Percentiles rank a stretch among this genome's conserved stretches.
phyloP scores from a whole-genome alignment of 2,888 invertebrate genomes.

The Chymomyza fuscimana region DNA sequence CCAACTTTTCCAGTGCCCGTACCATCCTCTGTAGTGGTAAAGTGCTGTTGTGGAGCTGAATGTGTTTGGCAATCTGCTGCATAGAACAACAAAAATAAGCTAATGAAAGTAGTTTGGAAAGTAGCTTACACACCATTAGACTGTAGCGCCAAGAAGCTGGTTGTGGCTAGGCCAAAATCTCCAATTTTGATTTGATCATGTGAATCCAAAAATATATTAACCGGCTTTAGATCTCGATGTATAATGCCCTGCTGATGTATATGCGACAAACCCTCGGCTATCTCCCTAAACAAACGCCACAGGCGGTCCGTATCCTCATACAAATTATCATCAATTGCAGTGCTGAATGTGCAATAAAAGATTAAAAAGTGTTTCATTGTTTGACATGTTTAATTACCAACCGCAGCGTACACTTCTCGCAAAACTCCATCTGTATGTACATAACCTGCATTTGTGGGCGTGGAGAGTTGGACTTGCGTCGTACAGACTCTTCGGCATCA shows the following conservation, averaged over 20 bases:
- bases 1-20: constrained; percentile 91
- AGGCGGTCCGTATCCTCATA: constrained; percentile 88
- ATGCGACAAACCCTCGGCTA: constrained; percentile 92
- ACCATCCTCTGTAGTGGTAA: constrained; percentile 70
- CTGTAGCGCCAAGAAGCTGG: constrained; percentile 82
- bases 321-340: constrained; percentile 91
- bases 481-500: constrained; percentile 44
- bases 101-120: neutral
- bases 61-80: constrained; percentile 53
- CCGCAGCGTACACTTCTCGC: constrained; percentile 95
- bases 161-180: constrained; percentile 97
- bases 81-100: neutral
- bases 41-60: constrained; percentile 45
- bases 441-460: constrained; percentile 81
- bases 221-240: constrained; percentile 91
- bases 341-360: constrained; percentile 78
- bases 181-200: constrained; percentile 98
- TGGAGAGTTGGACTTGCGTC: constrained; percentile 65
- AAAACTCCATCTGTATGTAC: constrained; percentile 99
- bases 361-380: constrained; percentile 7
- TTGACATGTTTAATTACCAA: constrained; percentile 71
- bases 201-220: constrained; percentile 96
- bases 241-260: constrained; percentile 96
- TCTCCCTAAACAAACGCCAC: constrained; percentile 96
- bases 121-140: constrained; percentile 55